Conservation (phyloP, 2,888 invertebrate species). For the Lysandra bellargus region DNA sequence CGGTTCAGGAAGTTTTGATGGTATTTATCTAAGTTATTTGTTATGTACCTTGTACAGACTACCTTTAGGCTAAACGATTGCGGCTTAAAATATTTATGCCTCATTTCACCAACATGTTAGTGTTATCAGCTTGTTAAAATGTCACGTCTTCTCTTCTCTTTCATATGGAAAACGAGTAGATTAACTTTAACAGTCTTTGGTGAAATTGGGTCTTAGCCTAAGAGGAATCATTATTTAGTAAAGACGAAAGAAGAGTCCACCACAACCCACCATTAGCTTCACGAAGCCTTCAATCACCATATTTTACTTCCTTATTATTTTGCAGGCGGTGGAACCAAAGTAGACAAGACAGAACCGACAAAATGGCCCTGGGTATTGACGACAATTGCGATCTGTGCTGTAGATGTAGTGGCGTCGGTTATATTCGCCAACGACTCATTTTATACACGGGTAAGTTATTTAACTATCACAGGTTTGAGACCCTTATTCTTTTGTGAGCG, state of each 20-base stretch:
- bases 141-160: too few species aligned
- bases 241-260: background rate
- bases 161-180: too few species aligned
- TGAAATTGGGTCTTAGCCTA: too few species aligned
- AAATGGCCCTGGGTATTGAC: constrained; percentile 66
- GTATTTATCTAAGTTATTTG: background rate
- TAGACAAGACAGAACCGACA: constrained; percentile 50
- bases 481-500: too few species aligned
- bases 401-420: constrained; percentile 59
- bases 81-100: background rate
- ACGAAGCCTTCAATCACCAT: background rate
- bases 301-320: background rate
- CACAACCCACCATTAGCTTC: background rate
- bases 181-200: too few species aligned
- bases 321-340: constrained; percentile 57
- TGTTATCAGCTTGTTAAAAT: too few species aligned
- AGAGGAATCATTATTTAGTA: background rate
- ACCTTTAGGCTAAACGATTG: too few species aligned
- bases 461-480: background rate
- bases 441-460: constrained; percentile 58
- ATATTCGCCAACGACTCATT: constrained; percentile 64
- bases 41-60: too few species aligned
- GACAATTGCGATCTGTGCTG: constrained; percentile 49
- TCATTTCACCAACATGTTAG: too few species aligned
- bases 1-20: background rate